A percentile compares a stretch with the other conserved stretches of the same genome.
phyloP scores from a whole-genome alignment of 2,888 invertebrate genomes.

The Agonopterix heracliana region DNA sequence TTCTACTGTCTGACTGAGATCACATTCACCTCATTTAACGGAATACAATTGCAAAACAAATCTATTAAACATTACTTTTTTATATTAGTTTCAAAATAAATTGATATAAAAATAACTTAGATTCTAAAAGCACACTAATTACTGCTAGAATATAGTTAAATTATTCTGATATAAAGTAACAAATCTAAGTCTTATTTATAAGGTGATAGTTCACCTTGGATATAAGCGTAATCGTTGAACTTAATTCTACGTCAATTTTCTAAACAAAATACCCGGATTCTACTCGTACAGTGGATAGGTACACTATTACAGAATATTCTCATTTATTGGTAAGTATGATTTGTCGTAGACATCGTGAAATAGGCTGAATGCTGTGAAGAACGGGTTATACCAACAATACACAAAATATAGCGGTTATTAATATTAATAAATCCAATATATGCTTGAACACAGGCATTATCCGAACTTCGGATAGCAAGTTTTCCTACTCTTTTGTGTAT shows the following conservation, averaged over 20 bases:
- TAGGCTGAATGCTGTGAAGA: too few relatives aligned
- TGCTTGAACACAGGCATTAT: too few relatives aligned
- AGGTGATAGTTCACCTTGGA: slow-evolving; percentile 52
- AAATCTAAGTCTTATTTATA: slow-evolving; percentile 66
- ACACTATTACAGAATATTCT: neutral
- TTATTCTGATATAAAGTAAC: slow-evolving; percentile 58
- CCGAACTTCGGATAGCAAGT: too few relatives aligned
- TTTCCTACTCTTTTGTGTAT: too few relatives aligned
- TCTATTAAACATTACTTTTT: slow-evolving; percentile 40
- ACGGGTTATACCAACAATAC: too few relatives aligned
- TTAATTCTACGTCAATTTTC: slow-evolving; percentile 51
- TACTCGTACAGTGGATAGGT: slow-evolving; percentile 9
- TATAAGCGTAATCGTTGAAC: slow-evolving; percentile 71
- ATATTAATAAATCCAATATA: too few relatives aligned
- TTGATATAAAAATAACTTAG: slow-evolving; percentile 70
- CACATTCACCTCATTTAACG: slow-evolving; percentile 43
- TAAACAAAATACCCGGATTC: slow-evolving; percentile 37
- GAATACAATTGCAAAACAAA: slow-evolving; percentile 34
- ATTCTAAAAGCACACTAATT: slow-evolving; percentile 34
- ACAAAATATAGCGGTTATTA: too few relatives aligned
- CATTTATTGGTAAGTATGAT: too few relatives aligned
- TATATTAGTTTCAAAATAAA: slow-evolving; percentile 60
- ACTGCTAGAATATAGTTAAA: slow-evolving; percentile 36
- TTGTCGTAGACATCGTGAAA: too few relatives aligned
- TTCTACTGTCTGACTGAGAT: slow-evolving; percentile 41